Evolutionary conservation across 1,140 invertebrate species (phyloP).

Genomic region (Drosophila pectinifera): DNA sequence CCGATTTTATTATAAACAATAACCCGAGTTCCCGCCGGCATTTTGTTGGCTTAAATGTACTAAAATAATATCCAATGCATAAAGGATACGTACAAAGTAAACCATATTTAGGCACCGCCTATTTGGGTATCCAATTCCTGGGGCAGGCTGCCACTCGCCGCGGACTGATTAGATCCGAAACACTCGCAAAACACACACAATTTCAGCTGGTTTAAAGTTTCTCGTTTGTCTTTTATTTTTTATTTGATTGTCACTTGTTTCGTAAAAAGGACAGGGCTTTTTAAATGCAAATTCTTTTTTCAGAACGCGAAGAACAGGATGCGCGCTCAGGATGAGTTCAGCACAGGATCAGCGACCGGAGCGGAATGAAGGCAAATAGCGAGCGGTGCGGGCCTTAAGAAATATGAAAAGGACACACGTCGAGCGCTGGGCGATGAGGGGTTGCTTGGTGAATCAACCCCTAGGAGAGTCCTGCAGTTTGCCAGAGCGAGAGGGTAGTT

Average conservation of each 20-base stretch:
- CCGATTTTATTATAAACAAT: background rate
- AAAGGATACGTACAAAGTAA: constrained; percentile 82
- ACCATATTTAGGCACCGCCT: constrained; percentile 82
- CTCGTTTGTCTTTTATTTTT: constrained; percentile 12
- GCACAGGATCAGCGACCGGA: constrained; percentile 78
- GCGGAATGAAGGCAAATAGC: constrained; percentile 77
- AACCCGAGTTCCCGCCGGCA: constrained; percentile 8
- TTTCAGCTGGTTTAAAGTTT: constrained; percentile 5
- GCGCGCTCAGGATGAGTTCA: constrained; percentile 51
- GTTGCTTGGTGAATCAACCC: constrained; percentile 63
- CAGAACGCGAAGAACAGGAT: constrained; percentile 44
- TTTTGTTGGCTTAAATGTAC: background rate
- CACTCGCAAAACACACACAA: constrained; percentile 27
- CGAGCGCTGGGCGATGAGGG: constrained; percentile 32
- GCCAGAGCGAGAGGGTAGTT: constrained; percentile 29
- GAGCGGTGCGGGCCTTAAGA: constrained; percentile 67
- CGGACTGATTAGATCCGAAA: constrained; percentile 5
- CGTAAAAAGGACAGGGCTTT: constrained; percentile 30
- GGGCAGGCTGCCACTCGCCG: constrained; percentile 36
- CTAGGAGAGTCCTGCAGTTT: constrained; percentile 25
- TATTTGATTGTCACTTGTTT: constrained; percentile 28
- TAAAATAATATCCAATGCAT: background rate
- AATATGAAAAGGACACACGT: constrained; percentile 74
- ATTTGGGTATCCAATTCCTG: constrained; percentile 70
- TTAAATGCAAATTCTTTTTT: constrained; percentile 17